Conservation (phyloP, 2,113 vertebrate genomes). For the Megalops atlanticus region DNA sequence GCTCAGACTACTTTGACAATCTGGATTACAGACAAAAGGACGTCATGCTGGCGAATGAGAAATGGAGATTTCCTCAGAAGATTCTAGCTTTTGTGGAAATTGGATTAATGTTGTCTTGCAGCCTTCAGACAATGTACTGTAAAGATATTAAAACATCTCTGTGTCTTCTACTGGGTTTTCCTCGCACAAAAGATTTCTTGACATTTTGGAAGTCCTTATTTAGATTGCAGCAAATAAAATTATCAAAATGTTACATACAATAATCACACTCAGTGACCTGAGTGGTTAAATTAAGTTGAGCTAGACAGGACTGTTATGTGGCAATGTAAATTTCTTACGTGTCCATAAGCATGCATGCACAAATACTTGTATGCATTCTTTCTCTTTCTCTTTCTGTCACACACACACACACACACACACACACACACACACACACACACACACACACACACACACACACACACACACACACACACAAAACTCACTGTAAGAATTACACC, state of each 20-base stretch:
- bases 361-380: not conserved
- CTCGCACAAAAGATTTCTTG: no score
- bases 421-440: no score
- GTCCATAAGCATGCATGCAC: not conserved
- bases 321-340: not conserved
- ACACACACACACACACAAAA: not conserved
- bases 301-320: no score
- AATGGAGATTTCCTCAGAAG: conserved; percentile 37
- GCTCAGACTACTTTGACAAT: conserved; percentile 44
- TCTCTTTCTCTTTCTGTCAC: not conserved
- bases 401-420: no score
- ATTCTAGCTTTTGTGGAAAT: not conserved
- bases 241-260: not conserved
- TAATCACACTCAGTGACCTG: not conserved
- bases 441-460: not conserved
- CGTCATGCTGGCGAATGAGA: conserved; percentile 37
- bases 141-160: no score
- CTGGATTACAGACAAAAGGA: conserved; percentile 50
- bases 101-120: not conserved
- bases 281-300: not conserved
- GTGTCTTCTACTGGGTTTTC: no score
- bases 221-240: not conserved
- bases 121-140: no score
- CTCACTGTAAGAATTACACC: not conserved
- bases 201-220: no score